Evolutionary conservation across 2,888 invertebrate genomes (phyloP), one percentile per base, ranked within the genome.

Genomic region (Aproaerema taeniolella): DNA sequence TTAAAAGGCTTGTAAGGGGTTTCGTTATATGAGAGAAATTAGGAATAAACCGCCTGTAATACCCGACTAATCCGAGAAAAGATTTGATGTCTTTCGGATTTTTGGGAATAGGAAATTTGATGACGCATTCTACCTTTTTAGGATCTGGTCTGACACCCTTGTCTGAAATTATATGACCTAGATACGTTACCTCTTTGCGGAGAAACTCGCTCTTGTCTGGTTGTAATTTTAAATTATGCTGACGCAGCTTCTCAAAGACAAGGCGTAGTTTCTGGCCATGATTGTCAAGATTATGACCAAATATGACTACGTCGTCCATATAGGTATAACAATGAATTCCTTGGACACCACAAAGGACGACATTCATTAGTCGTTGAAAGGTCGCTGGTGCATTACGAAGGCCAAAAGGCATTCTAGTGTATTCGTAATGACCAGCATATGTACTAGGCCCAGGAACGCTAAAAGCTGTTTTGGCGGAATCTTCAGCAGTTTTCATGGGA

Each of bases 21-120:
- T 58, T 54, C 0, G 65, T 50, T 2, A 58, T 39, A 33, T 56
- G 51, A 1, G 63, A 47, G 37, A 67, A 73, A 7, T 65, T 40
- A 15, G 45, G 35, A 1, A 77, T 72, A 38, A 73, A 77, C 25
- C 62, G 50, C 8, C 71, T 36, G 33, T 74, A 73, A 41, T 71
- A 74, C 0, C 64, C 62, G 0, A 55, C 45, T 6, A 75, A 35
- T 2, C 71, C 71, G 1, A 59, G 45, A 44, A 69, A 76, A 26
- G 46, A 38, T 50, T 57, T 55, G 1, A 61, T 52, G n/a, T 53
- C 49, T 38, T 47, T 53, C 0, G 41, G 42, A 12, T 11, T 38
- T 36, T 47, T 46, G 2, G 62, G 61, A 5, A 31, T 25, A 10
- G 57, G 52, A 28, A 35, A 52, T 10, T 49, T 30, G 1, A 10